phyloP scores from a whole-genome alignment of 2,888 invertebrate genomes.

The Eugnorisma glareosa region DNA sequence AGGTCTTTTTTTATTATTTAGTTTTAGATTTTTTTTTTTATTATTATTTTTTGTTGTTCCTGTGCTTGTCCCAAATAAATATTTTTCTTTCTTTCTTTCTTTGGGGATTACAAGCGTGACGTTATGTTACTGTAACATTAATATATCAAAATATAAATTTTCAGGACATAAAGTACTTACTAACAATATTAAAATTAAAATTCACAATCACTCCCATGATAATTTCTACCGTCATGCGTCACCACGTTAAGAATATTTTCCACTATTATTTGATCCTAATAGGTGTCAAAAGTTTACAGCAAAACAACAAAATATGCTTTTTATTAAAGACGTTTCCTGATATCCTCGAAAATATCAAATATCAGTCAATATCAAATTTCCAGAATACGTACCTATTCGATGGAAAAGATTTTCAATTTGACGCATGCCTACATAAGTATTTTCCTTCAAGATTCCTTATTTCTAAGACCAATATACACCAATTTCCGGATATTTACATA shows the following conservation, averaged over 20 bases:
- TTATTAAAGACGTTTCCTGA: background rate
- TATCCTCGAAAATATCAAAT: conserved; percentile 8
- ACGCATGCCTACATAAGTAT: conserved; percentile 15
- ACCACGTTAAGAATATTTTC: no score
- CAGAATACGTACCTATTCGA: background rate
- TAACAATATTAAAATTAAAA: no score
- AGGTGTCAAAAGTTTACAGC: background rate
- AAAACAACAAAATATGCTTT: background rate
- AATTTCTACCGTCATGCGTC: no score
- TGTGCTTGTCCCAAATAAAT: no score
- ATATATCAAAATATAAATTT: background rate
- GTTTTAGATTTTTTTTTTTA: no score
- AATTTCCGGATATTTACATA: background rate
- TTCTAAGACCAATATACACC: background rate
- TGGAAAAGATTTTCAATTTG: conserved; percentile 20
- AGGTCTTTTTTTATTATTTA: no score
- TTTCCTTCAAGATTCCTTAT: conserved; percentile 6
- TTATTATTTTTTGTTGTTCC: no score
- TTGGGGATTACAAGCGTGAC: no score
- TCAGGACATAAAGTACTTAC: background rate
- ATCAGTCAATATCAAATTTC: background rate
- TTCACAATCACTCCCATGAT: no score
- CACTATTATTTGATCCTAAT: background rate
- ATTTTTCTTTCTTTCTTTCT: no score
- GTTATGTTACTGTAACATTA: no score